phyloP scores from a whole-genome alignment of 2,888 invertebrate species.

The Zygaena filipendulae region DNA sequence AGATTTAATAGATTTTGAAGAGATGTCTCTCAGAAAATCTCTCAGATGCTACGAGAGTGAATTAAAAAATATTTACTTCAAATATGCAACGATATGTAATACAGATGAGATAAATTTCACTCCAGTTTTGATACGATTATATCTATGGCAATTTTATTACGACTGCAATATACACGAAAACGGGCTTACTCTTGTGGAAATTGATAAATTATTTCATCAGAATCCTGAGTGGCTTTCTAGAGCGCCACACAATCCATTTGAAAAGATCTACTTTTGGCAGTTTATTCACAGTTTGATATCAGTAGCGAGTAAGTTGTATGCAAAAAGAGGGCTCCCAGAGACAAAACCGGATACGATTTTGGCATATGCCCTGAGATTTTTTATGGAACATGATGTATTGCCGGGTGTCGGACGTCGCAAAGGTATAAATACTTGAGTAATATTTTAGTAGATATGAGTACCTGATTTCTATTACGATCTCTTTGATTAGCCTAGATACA shows the following conservation, averaged over 20 bases:
- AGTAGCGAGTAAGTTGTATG: constrained; percentile 55
- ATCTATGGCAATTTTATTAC: constrained; percentile 70
- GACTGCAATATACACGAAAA: constrained; percentile 63
- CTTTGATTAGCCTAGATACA: not conserved
- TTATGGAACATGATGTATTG: constrained; percentile 59
- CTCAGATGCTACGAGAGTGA: constrained; percentile 52
- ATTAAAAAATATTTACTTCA: constrained; percentile 58
- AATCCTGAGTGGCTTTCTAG: constrained; percentile 56
- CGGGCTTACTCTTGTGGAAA: constrained; percentile 57
- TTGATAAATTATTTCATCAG: constrained; percentile 54
- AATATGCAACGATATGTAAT: constrained; percentile 59
- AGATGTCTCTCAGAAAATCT: constrained; percentile 47
- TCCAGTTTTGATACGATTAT: constrained; percentile 59
- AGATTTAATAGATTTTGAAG: constrained; percentile 45
- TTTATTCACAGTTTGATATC: constrained; percentile 66
- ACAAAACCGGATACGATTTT: constrained; percentile 53
- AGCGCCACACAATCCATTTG: constrained; percentile 64
- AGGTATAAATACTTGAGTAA: constrained; percentile 43
- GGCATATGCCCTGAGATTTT: constrained; percentile 58
- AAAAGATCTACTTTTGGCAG: constrained; percentile 72
- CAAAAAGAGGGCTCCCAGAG: constrained; percentile 34
- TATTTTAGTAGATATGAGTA: not conserved
- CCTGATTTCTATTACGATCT: not conserved
- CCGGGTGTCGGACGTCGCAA: constrained; percentile 39
- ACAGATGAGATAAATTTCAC: constrained; percentile 36